These are phyloP conservation scores for Dunckerocampus dactyliophorus DNA, from an alignment of 2,113 vertebrate species.

Conservation along the genomic window DNA sequence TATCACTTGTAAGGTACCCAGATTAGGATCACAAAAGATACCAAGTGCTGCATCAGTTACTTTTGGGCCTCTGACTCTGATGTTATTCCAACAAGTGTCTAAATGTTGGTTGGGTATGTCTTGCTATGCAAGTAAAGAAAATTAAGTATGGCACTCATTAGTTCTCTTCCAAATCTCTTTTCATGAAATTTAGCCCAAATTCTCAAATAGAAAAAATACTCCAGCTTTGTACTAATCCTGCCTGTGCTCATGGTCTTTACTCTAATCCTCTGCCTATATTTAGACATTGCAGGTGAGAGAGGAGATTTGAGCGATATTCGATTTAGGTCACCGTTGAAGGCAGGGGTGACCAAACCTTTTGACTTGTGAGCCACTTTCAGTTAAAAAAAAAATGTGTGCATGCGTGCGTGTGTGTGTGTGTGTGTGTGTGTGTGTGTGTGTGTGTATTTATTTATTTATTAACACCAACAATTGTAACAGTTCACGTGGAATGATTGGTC, in stretches of 20 bases:
- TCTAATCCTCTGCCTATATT: constrained; percentile 31
- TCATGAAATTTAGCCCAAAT: constrained; percentile 2
- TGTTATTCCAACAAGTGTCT: background rate
- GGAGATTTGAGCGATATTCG: constrained; percentile 19
- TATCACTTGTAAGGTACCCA: too few relatives aligned
- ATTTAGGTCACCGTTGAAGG: constrained; percentile 34
- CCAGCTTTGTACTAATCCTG: constrained; percentile 2
- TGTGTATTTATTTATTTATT: too few relatives aligned
- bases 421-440: too few relatives aligned
- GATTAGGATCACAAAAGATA: too few relatives aligned
- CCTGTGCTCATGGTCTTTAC: constrained; percentile 3
- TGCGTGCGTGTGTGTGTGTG: too few relatives aligned
- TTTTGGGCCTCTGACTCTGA: too few relatives aligned
- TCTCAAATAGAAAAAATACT: background rate
- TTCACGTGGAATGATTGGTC: too few relatives aligned
- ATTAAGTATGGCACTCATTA: background rate
- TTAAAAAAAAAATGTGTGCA: too few relatives aligned
- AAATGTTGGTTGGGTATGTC: too few relatives aligned
- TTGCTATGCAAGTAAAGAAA: too few relatives aligned
- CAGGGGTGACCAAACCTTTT: background rate
- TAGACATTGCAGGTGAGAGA: constrained; percentile 20
- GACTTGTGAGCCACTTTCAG: too few relatives aligned
- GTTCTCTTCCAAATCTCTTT: background rate
- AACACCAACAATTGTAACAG: too few relatives aligned
- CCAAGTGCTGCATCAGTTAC: background rate